Conservation (phyloP, 2,113 vertebrate species). For the Bubalus kerabau region DNA sequence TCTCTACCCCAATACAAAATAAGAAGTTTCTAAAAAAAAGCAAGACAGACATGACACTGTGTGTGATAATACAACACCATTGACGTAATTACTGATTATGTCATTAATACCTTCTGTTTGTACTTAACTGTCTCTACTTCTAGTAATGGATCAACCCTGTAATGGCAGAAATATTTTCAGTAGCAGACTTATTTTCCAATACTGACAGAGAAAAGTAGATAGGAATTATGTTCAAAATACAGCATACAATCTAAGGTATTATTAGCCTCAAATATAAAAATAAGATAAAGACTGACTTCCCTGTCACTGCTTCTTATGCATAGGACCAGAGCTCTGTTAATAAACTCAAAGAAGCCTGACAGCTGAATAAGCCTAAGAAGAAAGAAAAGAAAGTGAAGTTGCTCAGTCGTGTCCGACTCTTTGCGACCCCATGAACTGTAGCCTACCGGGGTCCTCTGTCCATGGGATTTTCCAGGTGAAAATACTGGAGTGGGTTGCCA, state of each 20-base stretch:
- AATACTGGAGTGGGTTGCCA: no score
- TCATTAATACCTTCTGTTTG: not conserved
- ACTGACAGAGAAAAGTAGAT: not conserved
- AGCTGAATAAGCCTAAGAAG: not conserved
- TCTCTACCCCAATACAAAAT: not conserved
- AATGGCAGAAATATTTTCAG: not conserved
- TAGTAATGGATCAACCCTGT: not conserved
- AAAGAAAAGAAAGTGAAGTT: no score
- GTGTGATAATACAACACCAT: not conserved
- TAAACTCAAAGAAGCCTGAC: not conserved
- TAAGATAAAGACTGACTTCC: not conserved
- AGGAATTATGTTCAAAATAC: not conserved
- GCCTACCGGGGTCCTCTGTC: no score
- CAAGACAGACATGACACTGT: not conserved
- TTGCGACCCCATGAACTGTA: no score
- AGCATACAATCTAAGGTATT: not conserved
- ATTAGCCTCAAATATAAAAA: not conserved
- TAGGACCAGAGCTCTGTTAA: not conserved
- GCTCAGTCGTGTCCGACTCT: no score
- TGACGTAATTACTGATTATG: not conserved
- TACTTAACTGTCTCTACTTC: not conserved
- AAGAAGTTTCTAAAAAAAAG: not conserved
- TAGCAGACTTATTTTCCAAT: not conserved
- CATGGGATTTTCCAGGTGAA: no score
- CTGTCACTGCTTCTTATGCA: not conserved